Evolutionary conservation across 2,888 invertebrate genomes (phyloP).

Genomic region (Andrena fulva): DNA sequence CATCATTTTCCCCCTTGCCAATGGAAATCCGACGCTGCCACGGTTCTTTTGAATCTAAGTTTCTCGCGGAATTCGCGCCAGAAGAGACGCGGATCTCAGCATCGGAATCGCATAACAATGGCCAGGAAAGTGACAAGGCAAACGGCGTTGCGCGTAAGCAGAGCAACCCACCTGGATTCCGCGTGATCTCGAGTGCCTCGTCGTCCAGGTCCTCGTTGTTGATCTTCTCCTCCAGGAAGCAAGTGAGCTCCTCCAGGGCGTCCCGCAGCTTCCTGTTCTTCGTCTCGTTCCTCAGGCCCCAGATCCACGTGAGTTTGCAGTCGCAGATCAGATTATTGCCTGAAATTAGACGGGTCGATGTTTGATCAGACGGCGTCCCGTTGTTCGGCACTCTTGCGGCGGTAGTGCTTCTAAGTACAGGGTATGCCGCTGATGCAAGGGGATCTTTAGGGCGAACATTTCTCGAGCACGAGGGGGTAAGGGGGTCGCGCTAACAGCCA

Average conservation of each 20-base stretch:
- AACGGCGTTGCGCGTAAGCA: not conserved
- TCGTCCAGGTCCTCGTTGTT: slow-evolving; percentile 76
- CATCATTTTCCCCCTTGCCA: not conserved
- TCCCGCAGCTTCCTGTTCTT: slow-evolving; percentile 89
- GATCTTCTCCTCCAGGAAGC: slow-evolving; percentile 87
- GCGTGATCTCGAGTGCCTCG: slow-evolving; percentile 77
- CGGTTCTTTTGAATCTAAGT: not conserved
- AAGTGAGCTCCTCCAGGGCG: slow-evolving; percentile 90
- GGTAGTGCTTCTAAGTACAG: no score
- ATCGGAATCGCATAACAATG: slow-evolving; percentile 20
- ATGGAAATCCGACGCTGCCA: not conserved
- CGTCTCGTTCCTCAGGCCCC: slow-evolving; percentile 90
- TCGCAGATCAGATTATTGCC: slow-evolving; percentile 94
- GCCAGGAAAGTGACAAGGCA: not conserved
- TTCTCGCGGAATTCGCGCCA: slow-evolving; percentile 1
- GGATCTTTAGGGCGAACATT: not conserved
- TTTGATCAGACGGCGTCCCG: slow-evolving; percentile 8
- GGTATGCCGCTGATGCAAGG: not conserved
- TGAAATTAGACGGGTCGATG: slow-evolving; percentile 83
- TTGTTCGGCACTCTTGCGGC: not conserved
- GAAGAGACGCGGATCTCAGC: not conserved
- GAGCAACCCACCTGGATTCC: slow-evolving; percentile 76
- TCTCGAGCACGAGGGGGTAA: not conserved
- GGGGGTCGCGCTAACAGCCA: slow-evolving; percentile 4
- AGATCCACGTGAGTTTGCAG: slow-evolving; percentile 93